Evolutionary conservation across 1,140 invertebrate species (phyloP).

Genomic region (Brachionus koreanus): DNA sequence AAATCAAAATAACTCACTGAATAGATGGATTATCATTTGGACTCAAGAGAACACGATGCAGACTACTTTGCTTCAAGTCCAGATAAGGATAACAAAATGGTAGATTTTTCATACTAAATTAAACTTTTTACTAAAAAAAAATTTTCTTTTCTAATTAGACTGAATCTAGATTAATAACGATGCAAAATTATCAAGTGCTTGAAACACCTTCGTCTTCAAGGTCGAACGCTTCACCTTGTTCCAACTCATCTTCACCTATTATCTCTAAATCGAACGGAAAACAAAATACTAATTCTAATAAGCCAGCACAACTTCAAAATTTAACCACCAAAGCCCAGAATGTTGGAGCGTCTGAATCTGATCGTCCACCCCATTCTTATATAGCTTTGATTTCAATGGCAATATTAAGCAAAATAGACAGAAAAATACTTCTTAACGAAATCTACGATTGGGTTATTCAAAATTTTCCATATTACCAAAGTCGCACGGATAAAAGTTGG

Average conservation of each 20-base stretch:
- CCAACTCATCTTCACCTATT: neutral
- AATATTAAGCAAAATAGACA: conserved; percentile 84
- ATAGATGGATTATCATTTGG: conserved; percentile 39
- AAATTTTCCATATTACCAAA: conserved; percentile 67
- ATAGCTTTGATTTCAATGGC: conserved; percentile 98
- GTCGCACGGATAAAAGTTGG: conserved; percentile 78
- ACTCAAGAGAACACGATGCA: conserved; percentile 19
- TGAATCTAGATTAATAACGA: conserved; percentile 7
- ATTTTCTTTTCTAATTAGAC: neutral
- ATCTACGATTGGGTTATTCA: conserved; percentile 99
- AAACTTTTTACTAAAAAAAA: neutral
- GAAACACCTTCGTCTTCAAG: conserved; percentile 18
- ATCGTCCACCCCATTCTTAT: conserved; percentile 88
- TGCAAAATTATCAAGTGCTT: conserved; percentile 10
- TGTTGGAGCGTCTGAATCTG: conserved; percentile 53
- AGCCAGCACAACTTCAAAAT: neutral
- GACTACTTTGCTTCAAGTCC: conserved; percentile 42
- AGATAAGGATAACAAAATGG: conserved; percentile 41
- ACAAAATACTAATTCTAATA: neutral
- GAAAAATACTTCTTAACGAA: conserved; percentile 89
- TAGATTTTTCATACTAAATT: neutral
- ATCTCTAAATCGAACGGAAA: neutral
- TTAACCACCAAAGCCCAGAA: neutral
- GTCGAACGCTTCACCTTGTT: neutral
- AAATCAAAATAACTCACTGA: neutral